phyloP scores from a whole-genome alignment of 2,797 vertebrate genomes.

The Aphelocoma californica region DNA sequence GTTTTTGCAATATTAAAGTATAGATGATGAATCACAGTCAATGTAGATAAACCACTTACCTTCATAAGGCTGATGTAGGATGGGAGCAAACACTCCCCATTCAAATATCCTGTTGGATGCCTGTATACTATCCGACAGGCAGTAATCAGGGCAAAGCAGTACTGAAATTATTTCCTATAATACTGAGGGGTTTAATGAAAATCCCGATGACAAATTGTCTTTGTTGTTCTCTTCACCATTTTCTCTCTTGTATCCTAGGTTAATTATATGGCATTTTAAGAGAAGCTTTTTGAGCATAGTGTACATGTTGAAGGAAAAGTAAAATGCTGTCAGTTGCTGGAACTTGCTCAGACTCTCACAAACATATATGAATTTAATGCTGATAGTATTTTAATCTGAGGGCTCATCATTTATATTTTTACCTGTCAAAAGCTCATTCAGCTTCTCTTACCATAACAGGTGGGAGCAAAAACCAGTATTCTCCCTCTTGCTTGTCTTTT shows the following conservation, averaged over 20 bases:
- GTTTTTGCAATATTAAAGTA: conserved; percentile 8
- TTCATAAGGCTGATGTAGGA: conserved; percentile 3
- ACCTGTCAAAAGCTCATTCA: neutral
- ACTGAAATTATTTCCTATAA: conserved; percentile 44
- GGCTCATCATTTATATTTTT: neutral
- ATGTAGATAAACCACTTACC: conserved; percentile 11
- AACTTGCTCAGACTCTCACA: neutral
- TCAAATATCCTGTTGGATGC: conserved; percentile 27
- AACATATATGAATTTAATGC: neutral
- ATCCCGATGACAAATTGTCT: conserved; percentile 59
- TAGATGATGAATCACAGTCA: neutral
- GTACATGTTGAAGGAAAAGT: neutral
- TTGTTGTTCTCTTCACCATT: neutral
- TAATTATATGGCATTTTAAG: conserved; percentile 45
- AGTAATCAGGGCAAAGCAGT: conserved; percentile 32
- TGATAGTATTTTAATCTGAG: neutral
- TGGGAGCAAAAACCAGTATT: neutral
- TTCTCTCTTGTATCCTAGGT: conserved; percentile 12
- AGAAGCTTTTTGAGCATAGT: neutral
- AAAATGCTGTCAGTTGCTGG: conserved; percentile 35
- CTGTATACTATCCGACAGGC: neutral
- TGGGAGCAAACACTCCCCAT: neutral
- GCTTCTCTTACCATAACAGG: neutral
- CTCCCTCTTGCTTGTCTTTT: neutral
- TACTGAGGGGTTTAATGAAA: conserved; percentile 36